Conservation (phyloP, 2,797 vertebrate genomes). For the Protosalanx chinensis region DNA sequence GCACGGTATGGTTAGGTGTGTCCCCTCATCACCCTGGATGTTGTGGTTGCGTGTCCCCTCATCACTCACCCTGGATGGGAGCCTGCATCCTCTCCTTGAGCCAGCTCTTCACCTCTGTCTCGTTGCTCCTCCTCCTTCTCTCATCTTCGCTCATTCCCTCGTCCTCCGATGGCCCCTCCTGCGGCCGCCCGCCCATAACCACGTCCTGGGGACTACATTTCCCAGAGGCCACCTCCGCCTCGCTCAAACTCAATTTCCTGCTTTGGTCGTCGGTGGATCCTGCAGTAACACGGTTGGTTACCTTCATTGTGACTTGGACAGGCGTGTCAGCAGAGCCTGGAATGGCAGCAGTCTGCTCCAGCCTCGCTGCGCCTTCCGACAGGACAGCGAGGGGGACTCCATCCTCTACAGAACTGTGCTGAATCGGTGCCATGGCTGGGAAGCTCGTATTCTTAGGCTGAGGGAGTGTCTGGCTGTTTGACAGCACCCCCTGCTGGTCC, state of each 20-base stretch:
- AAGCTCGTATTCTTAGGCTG: slow-evolving; percentile 20
- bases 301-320: slow-evolving; percentile 46
- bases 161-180: slow-evolving; percentile 55
- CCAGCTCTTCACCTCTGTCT: slow-evolving; percentile 91
- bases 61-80: slow-evolving; percentile 88
- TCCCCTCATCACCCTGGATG: not conserved
- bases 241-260: slow-evolving; percentile 45
- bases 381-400: slow-evolving; percentile 43
- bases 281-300: slow-evolving; percentile 25
- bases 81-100: slow-evolving; percentile 91
- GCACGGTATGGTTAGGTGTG: not conserved
- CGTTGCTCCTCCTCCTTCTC: slow-evolving; percentile 72
- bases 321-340: slow-evolving; percentile 4
- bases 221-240: slow-evolving; percentile 50
- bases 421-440: slow-evolving; percentile 26
- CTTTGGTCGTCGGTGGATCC: slow-evolving; percentile 44
- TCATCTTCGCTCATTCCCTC: slow-evolving; percentile 58
- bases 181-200: slow-evolving; percentile 45
- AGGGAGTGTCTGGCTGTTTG: slow-evolving; percentile 17
- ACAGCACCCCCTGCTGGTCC: slow-evolving; percentile 35
- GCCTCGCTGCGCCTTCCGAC: slow-evolving; percentile 26
- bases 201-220: slow-evolving; percentile 50
- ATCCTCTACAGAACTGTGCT: slow-evolving; percentile 62
- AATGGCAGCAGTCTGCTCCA: slow-evolving; percentile 20
- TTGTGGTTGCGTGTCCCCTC: not conserved